These are phyloP conservation scores for Pedetes capensis DNA, from an alignment of 2,113 vertebrate genomes.

Conservation along the genomic window DNA sequence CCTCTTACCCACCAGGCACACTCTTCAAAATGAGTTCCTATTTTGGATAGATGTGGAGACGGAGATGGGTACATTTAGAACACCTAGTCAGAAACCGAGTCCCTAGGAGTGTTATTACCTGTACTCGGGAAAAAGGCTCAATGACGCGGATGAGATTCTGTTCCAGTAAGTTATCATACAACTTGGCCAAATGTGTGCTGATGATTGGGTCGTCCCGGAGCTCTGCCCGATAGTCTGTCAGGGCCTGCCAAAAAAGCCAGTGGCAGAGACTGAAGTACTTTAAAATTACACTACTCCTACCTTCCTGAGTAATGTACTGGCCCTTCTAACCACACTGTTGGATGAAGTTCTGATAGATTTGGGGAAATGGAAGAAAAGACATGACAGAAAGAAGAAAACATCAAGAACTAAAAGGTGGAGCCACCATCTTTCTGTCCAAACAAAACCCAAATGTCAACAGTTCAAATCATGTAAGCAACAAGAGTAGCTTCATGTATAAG, in stretches of 20 bases:
- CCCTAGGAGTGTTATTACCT: slow-evolving; percentile 83
- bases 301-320: not conserved
- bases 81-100: not conserved
- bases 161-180: slow-evolving; percentile 98
- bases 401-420: not conserved
- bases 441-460: not conserved
- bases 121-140: slow-evolving; percentile 98
- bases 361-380: not conserved
- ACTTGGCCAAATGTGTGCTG: slow-evolving; percentile 95
- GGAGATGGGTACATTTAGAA: not conserved
- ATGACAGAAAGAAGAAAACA: not conserved
- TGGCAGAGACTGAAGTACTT: not conserved
- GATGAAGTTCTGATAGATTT: not conserved
- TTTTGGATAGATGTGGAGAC: not conserved
- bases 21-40: not conserved
- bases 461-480: not conserved
- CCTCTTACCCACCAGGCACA: not conserved
- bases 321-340: not conserved
- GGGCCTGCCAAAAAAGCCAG: slow-evolving; percentile 84
- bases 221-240: slow-evolving; percentile 97
- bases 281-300: not conserved
- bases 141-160: slow-evolving; percentile 99
- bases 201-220: slow-evolving; percentile 98
- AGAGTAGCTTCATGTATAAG: not conserved
- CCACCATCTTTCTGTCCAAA: not conserved